Base-by-base conservation (phyloP, 2,797 vertebrate species). In the Gymnodraco acuticeps region DNA sequence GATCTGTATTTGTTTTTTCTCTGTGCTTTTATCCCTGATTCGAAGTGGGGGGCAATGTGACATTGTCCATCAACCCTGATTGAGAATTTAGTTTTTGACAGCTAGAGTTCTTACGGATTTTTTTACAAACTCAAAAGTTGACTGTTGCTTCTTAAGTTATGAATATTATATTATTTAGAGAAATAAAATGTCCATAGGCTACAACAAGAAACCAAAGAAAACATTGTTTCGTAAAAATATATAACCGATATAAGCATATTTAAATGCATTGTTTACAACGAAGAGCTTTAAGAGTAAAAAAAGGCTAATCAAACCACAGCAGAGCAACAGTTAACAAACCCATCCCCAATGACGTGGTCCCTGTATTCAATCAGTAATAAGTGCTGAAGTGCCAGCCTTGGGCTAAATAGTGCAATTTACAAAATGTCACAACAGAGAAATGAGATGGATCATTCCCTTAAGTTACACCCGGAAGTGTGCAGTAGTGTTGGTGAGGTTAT, bases 391-490 rank as follows among this genome's bases (percentile, higher is more conserved):
- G 48, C 17, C 31, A 63, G 70, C 68, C 55, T 56, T 73, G 19
- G 70, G 67, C 64, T 64, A 74, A 80, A 76, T n/a, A 77, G 55
- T 33, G 70, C 60, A 67, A 75, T 78, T 78, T 76, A 64, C 77
- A 73, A 75, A 72, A 81, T 66, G 73, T 80, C 50, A 71, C 50
- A 70, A 78, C 70, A 67, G 64, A 78, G 73, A 79, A 78, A 70
- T 72, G 12, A 73, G 70, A 64, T 65, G 48, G 55, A 72, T 72
- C 2, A 1, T 69, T 78, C 60, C 55, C 65, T 69, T 47, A 72
- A 74, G 71, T 80, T 81, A 46, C 47, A 80, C 52, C n/a, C 65
- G 58, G 66, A 41, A 71, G 60, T 80, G 60, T 77, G 79, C 73
- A 72, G 61, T 15, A 53, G 70, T 67, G 56, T 70, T 67, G 20